Evolutionary conservation across 2,797 vertebrate genomes (phyloP).

Genomic region (Enteromius trimaculatus): DNA sequence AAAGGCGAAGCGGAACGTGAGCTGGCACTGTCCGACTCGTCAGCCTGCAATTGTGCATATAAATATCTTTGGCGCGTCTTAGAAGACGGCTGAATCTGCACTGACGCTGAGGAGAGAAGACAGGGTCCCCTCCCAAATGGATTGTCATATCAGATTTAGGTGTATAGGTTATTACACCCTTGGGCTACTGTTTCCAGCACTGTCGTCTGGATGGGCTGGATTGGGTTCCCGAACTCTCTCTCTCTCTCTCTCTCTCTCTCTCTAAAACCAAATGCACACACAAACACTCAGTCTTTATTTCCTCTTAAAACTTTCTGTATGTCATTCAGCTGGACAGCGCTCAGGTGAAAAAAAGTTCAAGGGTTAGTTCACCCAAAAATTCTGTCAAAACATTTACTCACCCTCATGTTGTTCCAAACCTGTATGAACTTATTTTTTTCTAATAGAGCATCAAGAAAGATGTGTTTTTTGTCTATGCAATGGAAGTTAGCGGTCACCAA

Average conservation of each 20-base stretch:
- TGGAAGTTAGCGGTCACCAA: not conserved
- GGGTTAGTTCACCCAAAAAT: not conserved
- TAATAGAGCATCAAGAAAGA: not conserved
- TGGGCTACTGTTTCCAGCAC: conserved; percentile 79
- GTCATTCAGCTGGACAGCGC: conserved; percentile 41
- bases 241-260: conserved; percentile 63
- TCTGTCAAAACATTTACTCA: not conserved
- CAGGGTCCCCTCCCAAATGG: conserved; percentile 79
- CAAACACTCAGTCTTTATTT: conserved; percentile 60
- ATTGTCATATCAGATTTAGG: conserved; percentile 87
- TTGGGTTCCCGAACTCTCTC: conserved; percentile 74
- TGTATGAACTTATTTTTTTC: not conserved
- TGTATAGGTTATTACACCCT: conserved; percentile 89
- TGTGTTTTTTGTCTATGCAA: not conserved
- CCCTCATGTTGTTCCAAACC: not conserved
- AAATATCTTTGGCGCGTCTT: conserved; percentile 78
- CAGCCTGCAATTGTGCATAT: conserved; percentile 83
- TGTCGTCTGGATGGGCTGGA: conserved; percentile 72
- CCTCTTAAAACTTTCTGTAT: conserved; percentile 62
- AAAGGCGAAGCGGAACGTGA: conserved; percentile 75
- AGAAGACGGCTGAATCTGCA: conserved; percentile 78
- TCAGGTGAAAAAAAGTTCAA: conserved; percentile 25
- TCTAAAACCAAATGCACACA: conserved; percentile 37
- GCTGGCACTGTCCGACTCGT: conserved; percentile 74
- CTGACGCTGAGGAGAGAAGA: conserved; percentile 77